These are phyloP conservation scores for Mus pahari DNA, from an alignment of 2,113 vertebrate species.

Conservation along the genomic window DNA sequence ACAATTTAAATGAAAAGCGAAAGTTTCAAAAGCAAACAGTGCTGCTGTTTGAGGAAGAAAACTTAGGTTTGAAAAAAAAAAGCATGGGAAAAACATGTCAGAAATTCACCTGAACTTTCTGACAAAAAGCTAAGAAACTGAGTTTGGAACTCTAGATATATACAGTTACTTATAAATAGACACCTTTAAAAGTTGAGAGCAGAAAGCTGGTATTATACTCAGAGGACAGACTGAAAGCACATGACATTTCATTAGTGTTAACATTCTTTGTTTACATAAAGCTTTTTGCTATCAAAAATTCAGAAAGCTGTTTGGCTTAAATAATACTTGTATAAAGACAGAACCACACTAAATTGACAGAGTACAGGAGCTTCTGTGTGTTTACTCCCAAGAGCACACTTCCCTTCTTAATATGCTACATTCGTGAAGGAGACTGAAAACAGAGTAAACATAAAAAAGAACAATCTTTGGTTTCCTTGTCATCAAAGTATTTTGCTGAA, in stretches of 20 bases:
- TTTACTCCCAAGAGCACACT: constrained; percentile 19
- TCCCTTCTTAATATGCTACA: constrained; percentile 31
- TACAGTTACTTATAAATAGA: not conserved
- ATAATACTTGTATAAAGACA: constrained; percentile 60
- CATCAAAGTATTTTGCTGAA: constrained; percentile 47
- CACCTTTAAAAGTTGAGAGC: not conserved
- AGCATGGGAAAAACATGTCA: not conserved
- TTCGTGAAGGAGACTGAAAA: constrained; percentile 19
- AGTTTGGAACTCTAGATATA: constrained; percentile 32
- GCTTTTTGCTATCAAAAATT: constrained; percentile 52
- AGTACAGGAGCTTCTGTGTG: constrained; percentile 12
- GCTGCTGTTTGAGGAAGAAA: not conserved
- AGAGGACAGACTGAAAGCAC: constrained; percentile 33
- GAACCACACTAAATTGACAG: constrained; percentile 7
- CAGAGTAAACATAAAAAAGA: constrained; percentile 47
- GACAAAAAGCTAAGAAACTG: constrained; percentile 44
- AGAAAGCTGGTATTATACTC: not conserved
- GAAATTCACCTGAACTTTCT: constrained; percentile 42
- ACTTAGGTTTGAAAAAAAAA: not conserved
- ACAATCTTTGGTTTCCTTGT: constrained; percentile 69
- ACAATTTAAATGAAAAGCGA: not conserved
- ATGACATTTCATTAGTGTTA: constrained; percentile 21
- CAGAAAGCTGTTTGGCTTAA: constrained; percentile 59
- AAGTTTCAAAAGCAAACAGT: not conserved
- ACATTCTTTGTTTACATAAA: constrained; percentile 57